Evolutionary conservation across 2,113 vertebrate genomes (phyloP).

Genomic region (Trachemys scripta): DNA sequence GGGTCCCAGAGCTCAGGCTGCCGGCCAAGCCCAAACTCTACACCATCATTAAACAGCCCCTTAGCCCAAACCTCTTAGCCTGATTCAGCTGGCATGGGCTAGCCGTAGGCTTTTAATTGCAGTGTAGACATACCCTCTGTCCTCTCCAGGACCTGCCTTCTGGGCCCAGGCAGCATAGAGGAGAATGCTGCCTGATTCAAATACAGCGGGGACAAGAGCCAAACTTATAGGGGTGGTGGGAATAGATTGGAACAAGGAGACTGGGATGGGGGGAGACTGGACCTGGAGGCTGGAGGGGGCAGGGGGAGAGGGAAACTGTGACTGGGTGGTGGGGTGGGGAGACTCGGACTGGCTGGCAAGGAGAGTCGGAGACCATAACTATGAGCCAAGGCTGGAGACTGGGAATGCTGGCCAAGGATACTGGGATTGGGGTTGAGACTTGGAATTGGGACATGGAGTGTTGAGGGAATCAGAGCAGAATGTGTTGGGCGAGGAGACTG

Average conservation of each 20-base stretch:
- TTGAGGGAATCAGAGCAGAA: background rate
- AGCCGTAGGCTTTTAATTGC: no score
- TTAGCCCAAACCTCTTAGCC: no score
- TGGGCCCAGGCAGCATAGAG: no score
- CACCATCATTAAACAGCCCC: no score
- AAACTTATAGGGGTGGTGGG: no score
- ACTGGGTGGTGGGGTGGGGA: background rate
- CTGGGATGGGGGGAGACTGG: background rate
- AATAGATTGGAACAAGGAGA: background rate
- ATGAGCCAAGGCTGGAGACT: background rate
- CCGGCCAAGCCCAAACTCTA: no score
- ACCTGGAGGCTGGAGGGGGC: background rate
- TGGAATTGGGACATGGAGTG: background rate
- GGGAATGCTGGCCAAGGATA: background rate
- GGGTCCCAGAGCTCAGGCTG: background rate
- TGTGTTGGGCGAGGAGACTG: fast-evolving
- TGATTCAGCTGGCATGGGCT: no score
- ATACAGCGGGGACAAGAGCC: no score
- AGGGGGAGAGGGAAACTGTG: background rate
- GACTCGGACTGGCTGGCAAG: background rate
- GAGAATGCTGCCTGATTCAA: no score
- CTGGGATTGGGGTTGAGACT: background rate
- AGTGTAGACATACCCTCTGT: no score
- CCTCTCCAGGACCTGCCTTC: no score
- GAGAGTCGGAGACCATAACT: no score